phyloP scores from a whole-genome alignment of 2,888 invertebrate genomes.

The Melanotus villosus region DNA sequence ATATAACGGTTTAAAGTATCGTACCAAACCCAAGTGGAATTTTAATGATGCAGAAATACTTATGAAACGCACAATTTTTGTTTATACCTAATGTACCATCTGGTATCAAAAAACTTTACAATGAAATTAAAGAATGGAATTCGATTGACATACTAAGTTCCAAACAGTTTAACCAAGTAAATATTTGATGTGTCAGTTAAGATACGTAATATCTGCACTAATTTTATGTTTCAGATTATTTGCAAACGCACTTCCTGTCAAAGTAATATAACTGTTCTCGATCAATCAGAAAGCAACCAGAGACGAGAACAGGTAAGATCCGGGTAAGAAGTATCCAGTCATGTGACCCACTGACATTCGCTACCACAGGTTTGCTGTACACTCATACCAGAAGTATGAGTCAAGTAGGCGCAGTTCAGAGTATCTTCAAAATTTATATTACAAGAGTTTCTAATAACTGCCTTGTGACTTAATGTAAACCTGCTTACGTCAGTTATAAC shows the following conservation, averaged over 20 bases:
- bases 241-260: constrained; percentile 14
- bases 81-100: too few species aligned
- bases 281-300: constrained; percentile 32
- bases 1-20: too few species aligned
- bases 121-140: too few species aligned
- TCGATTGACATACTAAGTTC: too few species aligned
- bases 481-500: constrained; percentile 5
- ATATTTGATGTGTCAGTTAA: too few species aligned
- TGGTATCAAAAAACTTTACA: too few species aligned
- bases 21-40: too few species aligned
- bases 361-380: constrained; percentile 30
- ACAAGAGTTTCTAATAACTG: constrained; percentile 11
- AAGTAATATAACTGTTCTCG: constrained; percentile 25
- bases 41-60: too few species aligned
- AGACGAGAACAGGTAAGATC: constrained; percentile 46
- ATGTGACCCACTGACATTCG: constrained; percentile 57
- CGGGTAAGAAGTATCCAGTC: constrained; percentile 53
- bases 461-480: constrained; percentile 13
- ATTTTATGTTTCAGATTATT: constrained; percentile 4
- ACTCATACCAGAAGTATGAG: constrained; percentile 39
- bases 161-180: too few species aligned
- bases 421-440: not conserved
- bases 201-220: too few species aligned
- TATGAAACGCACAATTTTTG: too few species aligned
- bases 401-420: constrained; percentile 23